These are phyloP conservation scores for Anoplophora glabripennis DNA, from an alignment of 1,140 invertebrate genomes.

Conservation along the genomic window DNA sequence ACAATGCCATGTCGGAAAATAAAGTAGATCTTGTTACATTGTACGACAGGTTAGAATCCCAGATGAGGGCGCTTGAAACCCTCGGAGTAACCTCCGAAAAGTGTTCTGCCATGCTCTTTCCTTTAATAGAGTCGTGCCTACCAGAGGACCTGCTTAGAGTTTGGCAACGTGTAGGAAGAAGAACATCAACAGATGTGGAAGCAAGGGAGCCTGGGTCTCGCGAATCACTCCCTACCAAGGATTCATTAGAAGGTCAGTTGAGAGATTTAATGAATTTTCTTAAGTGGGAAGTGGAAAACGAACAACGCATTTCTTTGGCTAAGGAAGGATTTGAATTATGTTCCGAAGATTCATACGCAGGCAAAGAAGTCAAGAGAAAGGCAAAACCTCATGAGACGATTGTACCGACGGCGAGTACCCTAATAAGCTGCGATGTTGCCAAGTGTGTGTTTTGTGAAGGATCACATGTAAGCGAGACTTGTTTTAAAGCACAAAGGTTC, in stretches of 20 bases:
- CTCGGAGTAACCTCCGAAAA: conserved; percentile 44
- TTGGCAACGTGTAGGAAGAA: conserved; percentile 35
- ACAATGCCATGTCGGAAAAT: conserved; percentile 5
- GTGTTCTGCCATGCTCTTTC: conserved; percentile 44
- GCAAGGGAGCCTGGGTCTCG: no score
- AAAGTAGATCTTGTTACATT: conserved; percentile 17
- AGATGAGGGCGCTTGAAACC: conserved; percentile 43
- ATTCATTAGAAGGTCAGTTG: no score
- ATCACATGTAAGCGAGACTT: conserved; percentile 15
- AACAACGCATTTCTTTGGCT: no score
- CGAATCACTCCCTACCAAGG: no score
- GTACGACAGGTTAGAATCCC: conserved; percentile 29
- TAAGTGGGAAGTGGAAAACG: no score
- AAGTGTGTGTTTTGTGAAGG: conserved; percentile 22
- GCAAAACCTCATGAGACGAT: not conserved
- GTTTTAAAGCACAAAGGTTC: conserved; percentile 19
- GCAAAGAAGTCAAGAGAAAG: not conserved
- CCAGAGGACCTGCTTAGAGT: conserved; percentile 38
- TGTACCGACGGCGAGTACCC: conserved; percentile 6
- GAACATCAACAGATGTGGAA: no score
- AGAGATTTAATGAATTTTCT: no score
- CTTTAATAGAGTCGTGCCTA: conserved; percentile 44
- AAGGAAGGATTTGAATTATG: no score
- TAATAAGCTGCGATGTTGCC: conserved; percentile 6
- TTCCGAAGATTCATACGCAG: no score